A percentile compares a stretch with the other conserved stretches of the same genome.
phyloP scores from a whole-genome alignment of 2,888 invertebrate genomes.

The Noctua janthina region DNA sequence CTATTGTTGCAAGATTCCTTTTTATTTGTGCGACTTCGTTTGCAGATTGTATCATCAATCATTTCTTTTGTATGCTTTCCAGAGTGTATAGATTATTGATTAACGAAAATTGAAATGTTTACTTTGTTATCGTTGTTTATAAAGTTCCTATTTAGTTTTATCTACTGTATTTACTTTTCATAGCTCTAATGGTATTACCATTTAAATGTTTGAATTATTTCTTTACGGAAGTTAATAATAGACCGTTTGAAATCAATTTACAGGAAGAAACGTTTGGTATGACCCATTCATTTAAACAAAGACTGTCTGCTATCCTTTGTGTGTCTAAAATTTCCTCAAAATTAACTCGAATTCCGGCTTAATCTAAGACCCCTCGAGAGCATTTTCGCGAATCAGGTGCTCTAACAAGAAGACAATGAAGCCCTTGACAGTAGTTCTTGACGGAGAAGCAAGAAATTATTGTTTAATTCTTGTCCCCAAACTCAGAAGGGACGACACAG shows the following conservation, averaged over 20 bases:
- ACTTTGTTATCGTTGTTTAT: slow-evolving; percentile 1
- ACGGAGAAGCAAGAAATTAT: slow-evolving; percentile 82
- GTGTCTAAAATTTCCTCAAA: slow-evolving; percentile 17
- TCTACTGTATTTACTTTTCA: background rate
- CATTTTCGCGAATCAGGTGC: slow-evolving; percentile 59
- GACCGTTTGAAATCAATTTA: background rate
- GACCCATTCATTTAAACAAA: slow-evolving; percentile 27
- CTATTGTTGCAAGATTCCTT: slow-evolving; percentile 76
- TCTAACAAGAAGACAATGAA: slow-evolving; percentile 54
- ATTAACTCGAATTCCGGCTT: slow-evolving; percentile 38
- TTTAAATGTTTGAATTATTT: background rate
- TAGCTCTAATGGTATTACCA: background rate
- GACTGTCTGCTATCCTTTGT: slow-evolving; percentile 20
- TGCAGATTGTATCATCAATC: slow-evolving; percentile 64
- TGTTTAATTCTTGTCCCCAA: slow-evolving; percentile 83
- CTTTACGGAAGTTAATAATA: background rate
- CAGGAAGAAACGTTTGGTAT: slow-evolving; percentile 3
- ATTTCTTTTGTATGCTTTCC: slow-evolving; percentile 41
- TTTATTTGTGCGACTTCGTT: slow-evolving; percentile 72
- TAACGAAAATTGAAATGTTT: slow-evolving; percentile 24
- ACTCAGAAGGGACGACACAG: slow-evolving; percentile 75
- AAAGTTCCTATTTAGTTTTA: background rate
- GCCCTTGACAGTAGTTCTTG: slow-evolving; percentile 61
- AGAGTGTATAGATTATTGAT: slow-evolving; percentile 40
- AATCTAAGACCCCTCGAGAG: slow-evolving; percentile 20